Conservation (phyloP, 2,888 invertebrate genomes). For the Leucophenga maculata region DNA sequence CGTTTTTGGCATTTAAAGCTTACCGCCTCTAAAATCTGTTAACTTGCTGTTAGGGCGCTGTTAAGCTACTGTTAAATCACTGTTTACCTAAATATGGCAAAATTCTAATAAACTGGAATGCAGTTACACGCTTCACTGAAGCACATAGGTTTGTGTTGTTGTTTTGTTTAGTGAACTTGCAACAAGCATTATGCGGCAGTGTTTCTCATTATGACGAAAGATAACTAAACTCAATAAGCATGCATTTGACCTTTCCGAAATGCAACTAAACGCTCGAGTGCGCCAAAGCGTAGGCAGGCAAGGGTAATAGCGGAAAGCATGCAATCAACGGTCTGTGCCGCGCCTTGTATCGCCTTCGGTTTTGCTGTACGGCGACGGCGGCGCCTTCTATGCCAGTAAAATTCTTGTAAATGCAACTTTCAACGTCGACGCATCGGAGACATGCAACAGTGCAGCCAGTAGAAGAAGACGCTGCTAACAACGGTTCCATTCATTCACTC, state of each 20-base stretch:
- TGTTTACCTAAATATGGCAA: too few relatives aligned
- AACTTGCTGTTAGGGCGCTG: too few relatives aligned
- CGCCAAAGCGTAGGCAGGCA: slow-evolving; percentile 16
- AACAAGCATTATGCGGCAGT: slow-evolving; percentile 1
- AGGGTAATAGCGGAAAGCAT: background rate
- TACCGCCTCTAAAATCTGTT: background rate
- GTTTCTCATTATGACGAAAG: background rate
- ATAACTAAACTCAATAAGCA: slow-evolving; percentile 14
- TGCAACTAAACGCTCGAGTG: slow-evolving; percentile 38
- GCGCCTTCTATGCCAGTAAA: too few relatives aligned
- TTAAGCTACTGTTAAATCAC: too few relatives aligned
- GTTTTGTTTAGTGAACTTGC: slow-evolving; percentile 12
- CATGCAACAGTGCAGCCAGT: too few relatives aligned
- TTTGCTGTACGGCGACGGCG: background rate
- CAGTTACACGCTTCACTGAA: slow-evolving; percentile 14
- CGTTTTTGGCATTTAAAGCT: too few relatives aligned
- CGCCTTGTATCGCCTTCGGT: background rate
- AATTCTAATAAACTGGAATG: too few relatives aligned
- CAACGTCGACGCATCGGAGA: too few relatives aligned
- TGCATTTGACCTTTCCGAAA: slow-evolving; percentile 47
- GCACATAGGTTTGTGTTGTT: background rate
- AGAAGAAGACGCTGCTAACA: too few relatives aligned
- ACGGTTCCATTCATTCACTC: too few relatives aligned
- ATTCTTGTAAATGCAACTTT: too few relatives aligned
- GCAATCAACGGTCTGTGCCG: slow-evolving; percentile 1